These are phyloP conservation scores for Euura saliciscinereae DNA, from an alignment of 1,140 invertebrate species.

Conservation along the genomic window DNA sequence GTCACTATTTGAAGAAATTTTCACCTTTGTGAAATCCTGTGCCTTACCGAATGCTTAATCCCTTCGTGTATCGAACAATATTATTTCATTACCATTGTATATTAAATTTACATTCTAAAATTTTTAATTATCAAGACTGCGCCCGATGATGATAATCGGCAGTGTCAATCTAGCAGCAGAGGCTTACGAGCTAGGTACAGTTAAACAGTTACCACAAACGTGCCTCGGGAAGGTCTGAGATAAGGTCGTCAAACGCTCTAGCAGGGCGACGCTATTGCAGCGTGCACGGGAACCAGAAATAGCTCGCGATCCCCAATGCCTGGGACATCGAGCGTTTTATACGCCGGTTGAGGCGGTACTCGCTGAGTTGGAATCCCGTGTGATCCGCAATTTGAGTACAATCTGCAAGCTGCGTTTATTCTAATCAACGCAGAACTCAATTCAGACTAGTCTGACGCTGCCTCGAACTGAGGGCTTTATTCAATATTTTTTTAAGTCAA, in stretches of 20 bases:
- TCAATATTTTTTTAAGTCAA: too few relatives aligned
- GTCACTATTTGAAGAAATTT: too few relatives aligned
- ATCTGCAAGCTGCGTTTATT: slow-evolving; percentile 50
- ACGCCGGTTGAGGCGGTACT: slow-evolving; percentile 44
- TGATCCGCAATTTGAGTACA: slow-evolving; percentile 56
- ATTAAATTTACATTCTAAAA: too few relatives aligned
- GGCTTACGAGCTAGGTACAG: slow-evolving; percentile 47
- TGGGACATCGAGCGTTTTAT: slow-evolving; percentile 37
- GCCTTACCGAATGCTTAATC: neutral
- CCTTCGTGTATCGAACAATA: neutral
- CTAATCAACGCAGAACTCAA: slow-evolving; percentile 50
- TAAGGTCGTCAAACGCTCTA: slow-evolving; percentile 52
- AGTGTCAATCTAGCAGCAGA: slow-evolving; percentile 59
- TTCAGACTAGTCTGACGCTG: slow-evolving; percentile 60
- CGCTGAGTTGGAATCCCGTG: slow-evolving; percentile 52
- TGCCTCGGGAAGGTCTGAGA: slow-evolving; percentile 61
- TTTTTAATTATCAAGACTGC: neutral
- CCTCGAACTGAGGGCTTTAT: slow-evolving; percentile 46
- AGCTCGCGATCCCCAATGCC: slow-evolving; percentile 46
- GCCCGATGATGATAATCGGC: slow-evolving; percentile 56
- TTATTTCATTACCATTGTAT: slow-evolving; percentile 14
- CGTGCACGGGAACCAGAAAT: slow-evolving; percentile 57
- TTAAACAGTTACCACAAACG: slow-evolving; percentile 35
- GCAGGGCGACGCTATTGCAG: slow-evolving; percentile 50
- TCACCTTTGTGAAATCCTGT: neutral